Evolutionary conservation across 2,113 vertebrate species (phyloP).

Genomic region (Glaucomys volans): DNA sequence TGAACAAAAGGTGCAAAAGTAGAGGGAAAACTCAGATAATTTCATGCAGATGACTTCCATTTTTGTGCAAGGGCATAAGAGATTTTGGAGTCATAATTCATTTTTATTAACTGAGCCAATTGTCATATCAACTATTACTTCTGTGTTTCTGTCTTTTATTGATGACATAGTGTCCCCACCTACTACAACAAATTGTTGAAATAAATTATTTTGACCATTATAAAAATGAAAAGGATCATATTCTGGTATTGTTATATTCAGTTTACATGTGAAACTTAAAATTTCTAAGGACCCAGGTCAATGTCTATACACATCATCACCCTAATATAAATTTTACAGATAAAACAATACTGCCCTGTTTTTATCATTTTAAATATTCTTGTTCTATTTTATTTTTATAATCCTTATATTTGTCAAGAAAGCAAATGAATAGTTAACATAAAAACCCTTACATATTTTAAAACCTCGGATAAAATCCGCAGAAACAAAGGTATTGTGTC

Average conservation of each 20-base stretch:
- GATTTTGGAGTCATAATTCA: slow-evolving; percentile 28
- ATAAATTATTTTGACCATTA: slow-evolving; percentile 43
- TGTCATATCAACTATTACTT: slow-evolving; percentile 21
- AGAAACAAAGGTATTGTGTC: slow-evolving; percentile 77
- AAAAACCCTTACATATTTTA: slow-evolving; percentile 71
- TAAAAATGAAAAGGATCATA: slow-evolving; percentile 5
- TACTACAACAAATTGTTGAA: neutral
- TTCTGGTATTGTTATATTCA: neutral
- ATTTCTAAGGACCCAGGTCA: neutral
- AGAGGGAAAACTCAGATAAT: slow-evolving; percentile 32
- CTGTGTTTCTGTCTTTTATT: slow-evolving; percentile 52
- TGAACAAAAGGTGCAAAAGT: slow-evolving; percentile 16
- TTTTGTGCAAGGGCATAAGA: slow-evolving; percentile 55
- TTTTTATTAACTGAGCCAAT: slow-evolving; percentile 35
- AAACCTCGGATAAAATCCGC: slow-evolving; percentile 79
- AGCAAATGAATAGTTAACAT: slow-evolving; percentile 79
- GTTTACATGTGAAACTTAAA: neutral
- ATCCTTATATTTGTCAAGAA: slow-evolving; percentile 75
- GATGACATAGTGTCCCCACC: slow-evolving; percentile 1
- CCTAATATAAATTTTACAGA: slow-evolving; percentile 26
- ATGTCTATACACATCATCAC: neutral
- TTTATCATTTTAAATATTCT: slow-evolving; percentile 73
- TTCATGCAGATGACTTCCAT: slow-evolving; percentile 17
- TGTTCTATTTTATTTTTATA: slow-evolving; percentile 70
- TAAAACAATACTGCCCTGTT: neutral